phyloP scores from a whole-genome alignment of 2,888 invertebrate genomes.

The Glyphotaelius pellucidus region DNA sequence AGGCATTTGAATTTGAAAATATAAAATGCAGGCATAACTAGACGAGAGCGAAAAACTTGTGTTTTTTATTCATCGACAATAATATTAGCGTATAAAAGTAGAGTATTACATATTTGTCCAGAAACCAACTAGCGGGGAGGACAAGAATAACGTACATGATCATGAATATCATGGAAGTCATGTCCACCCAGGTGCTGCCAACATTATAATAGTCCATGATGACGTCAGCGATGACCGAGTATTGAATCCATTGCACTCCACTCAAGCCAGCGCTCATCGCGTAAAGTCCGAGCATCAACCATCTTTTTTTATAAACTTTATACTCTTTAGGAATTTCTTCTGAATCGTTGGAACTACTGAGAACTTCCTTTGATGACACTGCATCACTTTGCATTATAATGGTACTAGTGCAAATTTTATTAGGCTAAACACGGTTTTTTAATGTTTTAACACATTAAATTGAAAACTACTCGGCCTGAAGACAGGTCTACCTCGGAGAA shows the following conservation, averaged over 20 bases:
- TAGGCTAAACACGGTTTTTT: background rate
- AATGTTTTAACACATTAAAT: background rate
- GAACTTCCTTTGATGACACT: background rate
- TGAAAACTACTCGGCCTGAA: background rate
- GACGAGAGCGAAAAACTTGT: no score
- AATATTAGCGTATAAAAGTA: background rate
- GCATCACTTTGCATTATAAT: background rate
- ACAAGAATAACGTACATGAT: constrained; percentile 97
- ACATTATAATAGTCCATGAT: constrained; percentile 88
- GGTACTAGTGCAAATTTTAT: background rate
- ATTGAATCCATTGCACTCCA: constrained; percentile 98
- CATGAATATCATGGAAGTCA: constrained; percentile 99
- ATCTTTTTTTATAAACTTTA: constrained; percentile 86
- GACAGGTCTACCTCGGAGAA: background rate
- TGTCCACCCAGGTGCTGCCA: constrained; percentile 87
- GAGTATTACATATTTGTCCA: constrained; percentile 91
- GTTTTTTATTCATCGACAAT: no score
- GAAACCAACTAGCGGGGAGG: constrained; percentile 97
- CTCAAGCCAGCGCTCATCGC: constrained; percentile 93
- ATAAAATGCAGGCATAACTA: no score
- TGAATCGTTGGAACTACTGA: background rate
- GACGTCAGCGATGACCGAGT: constrained; percentile 93
- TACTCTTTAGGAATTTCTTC: constrained; percentile 73
- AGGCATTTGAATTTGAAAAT: no score
- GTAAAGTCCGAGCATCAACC: constrained; percentile 92